Percentiles rank a stretch among this genome's conserved stretches.
Conservation (phyloP, 37 sponge, comb jelly and placozoan genomes). For the Crambe crambe region DNA sequence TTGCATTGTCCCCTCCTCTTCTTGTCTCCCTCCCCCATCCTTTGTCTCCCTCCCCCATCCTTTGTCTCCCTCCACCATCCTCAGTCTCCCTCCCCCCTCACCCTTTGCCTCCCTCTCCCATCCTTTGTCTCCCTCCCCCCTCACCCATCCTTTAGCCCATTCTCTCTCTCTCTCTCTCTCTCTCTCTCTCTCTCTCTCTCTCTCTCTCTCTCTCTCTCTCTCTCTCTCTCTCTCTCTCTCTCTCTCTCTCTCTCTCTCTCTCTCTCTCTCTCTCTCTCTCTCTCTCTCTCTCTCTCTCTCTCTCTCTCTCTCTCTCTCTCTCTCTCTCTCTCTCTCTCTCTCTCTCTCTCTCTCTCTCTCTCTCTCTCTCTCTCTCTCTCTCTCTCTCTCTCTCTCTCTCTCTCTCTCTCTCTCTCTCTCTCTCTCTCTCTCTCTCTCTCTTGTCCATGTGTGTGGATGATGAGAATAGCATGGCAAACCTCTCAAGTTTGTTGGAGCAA, state of each 20-base stretch:
- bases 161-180: neutral
- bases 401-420: too few species aligned
- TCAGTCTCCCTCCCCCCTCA: neutral
- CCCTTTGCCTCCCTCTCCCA: neutral
- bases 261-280: neutral
- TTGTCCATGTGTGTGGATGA: too few species aligned
- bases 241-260: neutral
- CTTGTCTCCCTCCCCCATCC: neutral
- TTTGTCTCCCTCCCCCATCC: too few species aligned
- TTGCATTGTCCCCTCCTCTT: neutral
- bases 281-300: too few species aligned
- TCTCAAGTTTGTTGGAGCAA: too few species aligned
- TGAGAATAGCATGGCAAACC: too few species aligned
- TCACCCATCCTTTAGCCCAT: neutral
- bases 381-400: too few species aligned
- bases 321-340: too few species aligned
- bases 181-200: neutral
- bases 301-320: too few species aligned
- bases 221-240: neutral
- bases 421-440: too few species aligned
- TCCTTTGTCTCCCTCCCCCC: neutral
- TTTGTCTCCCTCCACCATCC: neutral
- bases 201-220: neutral
- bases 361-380: too few species aligned
- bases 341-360: too few species aligned